A percentile compares a stretch with the other conserved stretches of the same genome.
Evolutionary conservation across 1,140 invertebrate genomes (phyloP).

Genomic region (Hypsibius dujardini): DNA sequence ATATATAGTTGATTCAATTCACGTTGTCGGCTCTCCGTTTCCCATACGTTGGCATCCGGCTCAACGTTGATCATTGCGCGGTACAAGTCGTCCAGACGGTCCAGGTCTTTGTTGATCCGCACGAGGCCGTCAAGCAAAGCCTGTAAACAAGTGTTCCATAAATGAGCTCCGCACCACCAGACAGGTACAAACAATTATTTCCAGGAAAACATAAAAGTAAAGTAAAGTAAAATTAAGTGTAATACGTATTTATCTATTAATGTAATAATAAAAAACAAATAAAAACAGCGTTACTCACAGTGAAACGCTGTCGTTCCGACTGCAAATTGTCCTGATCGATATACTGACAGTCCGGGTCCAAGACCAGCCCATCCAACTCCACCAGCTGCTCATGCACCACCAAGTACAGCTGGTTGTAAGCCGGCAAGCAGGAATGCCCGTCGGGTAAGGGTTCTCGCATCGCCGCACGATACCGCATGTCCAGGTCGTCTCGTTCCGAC

Average conservation of each 20-base stretch:
- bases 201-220: background rate
- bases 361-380: constrained; percentile 1
- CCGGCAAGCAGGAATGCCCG: background rate
- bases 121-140: constrained; percentile 1
- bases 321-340: background rate
- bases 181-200: too few species aligned
- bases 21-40: background rate
- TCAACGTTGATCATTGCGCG: constrained; percentile 9
- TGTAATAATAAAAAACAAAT: background rate
- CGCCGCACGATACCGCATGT: background rate
- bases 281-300: background rate
- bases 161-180: too few species aligned
- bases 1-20: constrained; percentile 9
- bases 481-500: background rate
- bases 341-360: constrained; percentile 15
- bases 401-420: background rate
- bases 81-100: constrained; percentile 12
- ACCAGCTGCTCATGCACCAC: background rate
- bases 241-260: too few species aligned
- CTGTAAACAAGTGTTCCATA: background rate
- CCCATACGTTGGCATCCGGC: background rate
- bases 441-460: constrained; percentile 5
- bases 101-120: background rate
- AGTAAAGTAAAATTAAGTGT: background rate
- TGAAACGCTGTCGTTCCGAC: background rate